Conservation (phyloP, 2,113 vertebrate genomes). For the Cranoglanis bouderius region DNA sequence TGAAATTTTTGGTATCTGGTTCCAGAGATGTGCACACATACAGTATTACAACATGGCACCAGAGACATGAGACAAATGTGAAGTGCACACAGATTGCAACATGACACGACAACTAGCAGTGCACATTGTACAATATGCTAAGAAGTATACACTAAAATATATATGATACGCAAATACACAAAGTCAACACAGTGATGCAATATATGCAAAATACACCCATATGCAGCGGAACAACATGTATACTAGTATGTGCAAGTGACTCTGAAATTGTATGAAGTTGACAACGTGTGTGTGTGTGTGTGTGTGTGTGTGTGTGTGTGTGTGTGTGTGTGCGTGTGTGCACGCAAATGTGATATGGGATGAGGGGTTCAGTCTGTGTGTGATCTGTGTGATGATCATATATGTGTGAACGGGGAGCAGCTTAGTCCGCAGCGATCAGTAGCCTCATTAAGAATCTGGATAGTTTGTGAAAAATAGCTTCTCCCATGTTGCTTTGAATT, state of each 20-base stretch:
- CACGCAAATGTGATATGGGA: background rate
- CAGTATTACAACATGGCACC: slow-evolving; percentile 7
- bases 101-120: background rate
- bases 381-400: background rate
- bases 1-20: background rate
- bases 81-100: slow-evolving; percentile 21
- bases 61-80: background rate
- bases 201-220: background rate
- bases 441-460: background rate
- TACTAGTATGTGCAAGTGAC: slow-evolving; percentile 12
- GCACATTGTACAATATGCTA: slow-evolving; percentile 1
- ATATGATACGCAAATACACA: background rate
- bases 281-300: background rate
- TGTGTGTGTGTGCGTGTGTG: background rate
- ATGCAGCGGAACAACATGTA: background rate
- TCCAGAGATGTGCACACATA: slow-evolving; percentile 1
- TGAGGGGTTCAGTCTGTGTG: background rate
- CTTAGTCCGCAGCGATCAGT: background rate
- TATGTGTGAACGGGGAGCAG: background rate
- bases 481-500: background rate
- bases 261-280: background rate
- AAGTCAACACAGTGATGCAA: background rate
- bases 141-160: slow-evolving; percentile 6
- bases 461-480: background rate
- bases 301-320: background rate